Conservation (phyloP, 2,797 vertebrate species). For the Peromyscus aztecus region DNA sequence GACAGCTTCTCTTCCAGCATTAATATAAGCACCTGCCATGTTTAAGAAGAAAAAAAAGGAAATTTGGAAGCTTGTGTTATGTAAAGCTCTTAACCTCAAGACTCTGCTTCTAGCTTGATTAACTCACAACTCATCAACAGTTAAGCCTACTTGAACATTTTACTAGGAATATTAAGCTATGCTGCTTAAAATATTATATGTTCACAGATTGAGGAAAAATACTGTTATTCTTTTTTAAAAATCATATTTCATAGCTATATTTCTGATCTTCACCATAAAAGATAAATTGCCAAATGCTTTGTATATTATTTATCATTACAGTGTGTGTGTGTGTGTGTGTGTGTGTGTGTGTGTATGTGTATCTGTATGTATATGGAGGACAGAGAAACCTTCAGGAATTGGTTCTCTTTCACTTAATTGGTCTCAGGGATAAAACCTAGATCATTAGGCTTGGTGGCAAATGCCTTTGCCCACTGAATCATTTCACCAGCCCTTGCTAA, state of each 20-base stretch:
- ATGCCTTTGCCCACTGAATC: neutral
- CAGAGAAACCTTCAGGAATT: neutral
- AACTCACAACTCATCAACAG: neutral
- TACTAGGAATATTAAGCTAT: constrained; percentile 39
- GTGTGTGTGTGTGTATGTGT: no score
- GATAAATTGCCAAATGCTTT: neutral
- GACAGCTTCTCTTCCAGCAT: constrained; percentile 66
- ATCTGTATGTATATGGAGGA: neutral
- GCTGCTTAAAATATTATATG: constrained; percentile 57
- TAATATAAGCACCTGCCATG: neutral
- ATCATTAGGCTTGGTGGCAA: neutral
- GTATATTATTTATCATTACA: neutral
- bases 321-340: no score
- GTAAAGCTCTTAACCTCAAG: neutral
- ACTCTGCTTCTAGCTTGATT: neutral
- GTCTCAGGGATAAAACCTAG: no score
- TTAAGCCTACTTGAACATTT: neutral
- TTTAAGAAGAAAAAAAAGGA: neutral
- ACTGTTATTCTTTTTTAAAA: neutral
- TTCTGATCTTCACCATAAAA: neutral
- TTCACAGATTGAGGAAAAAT: constrained; percentile 12
- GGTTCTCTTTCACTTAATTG: neutral
- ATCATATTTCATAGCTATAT: constrained; percentile 29
- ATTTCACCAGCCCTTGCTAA: neutral
- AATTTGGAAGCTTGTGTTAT: neutral